Percentiles rank a stretch among this genome's conserved stretches.
phyloP scores from a whole-genome alignment of 1,140 invertebrate genomes.

The Armadillidium nasatum region DNA sequence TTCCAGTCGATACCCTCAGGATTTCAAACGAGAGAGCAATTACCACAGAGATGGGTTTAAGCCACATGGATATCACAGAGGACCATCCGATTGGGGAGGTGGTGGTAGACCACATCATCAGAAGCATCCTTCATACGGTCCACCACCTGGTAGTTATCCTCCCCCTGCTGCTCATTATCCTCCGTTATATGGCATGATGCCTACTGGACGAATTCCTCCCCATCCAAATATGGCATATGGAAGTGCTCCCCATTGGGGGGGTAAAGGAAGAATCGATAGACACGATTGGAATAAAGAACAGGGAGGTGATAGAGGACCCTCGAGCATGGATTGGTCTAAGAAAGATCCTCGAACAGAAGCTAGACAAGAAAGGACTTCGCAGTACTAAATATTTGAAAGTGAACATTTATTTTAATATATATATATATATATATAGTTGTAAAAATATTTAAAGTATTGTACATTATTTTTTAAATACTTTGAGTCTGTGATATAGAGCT shows the following conservation, averaged over 20 bases:
- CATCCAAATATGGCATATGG: slow-evolving; percentile 25
- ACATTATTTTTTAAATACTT: no score
- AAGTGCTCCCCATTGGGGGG: slow-evolving; percentile 29
- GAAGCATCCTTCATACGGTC: slow-evolving; percentile 32
- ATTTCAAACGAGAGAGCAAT: slow-evolving; percentile 29
- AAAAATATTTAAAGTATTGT: no score
- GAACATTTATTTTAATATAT: no score
- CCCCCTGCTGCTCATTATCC: slow-evolving; percentile 22
- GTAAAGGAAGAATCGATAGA: slow-evolving; percentile 31
- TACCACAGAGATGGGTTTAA: slow-evolving; percentile 36
- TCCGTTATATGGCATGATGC: slow-evolving; percentile 28
- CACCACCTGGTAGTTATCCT: slow-evolving; percentile 23
- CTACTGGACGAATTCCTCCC: slow-evolving; percentile 25
- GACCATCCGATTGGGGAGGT: slow-evolving; percentile 27
- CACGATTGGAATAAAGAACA: slow-evolving; percentile 28
- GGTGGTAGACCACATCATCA: slow-evolving; percentile 27
- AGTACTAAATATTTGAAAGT: neutral
- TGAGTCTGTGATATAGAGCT: no score
- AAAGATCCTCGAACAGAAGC: neutral
- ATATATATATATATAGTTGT: no score
- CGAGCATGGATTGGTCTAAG: neutral
- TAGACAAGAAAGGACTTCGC: neutral
- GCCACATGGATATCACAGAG: slow-evolving; percentile 36
- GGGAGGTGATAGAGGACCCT: slow-evolving; percentile 30
- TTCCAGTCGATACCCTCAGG: slow-evolving; percentile 35